phyloP scores from a whole-genome alignment of 2,888 invertebrate genomes.

The Phalera bucephala region DNA sequence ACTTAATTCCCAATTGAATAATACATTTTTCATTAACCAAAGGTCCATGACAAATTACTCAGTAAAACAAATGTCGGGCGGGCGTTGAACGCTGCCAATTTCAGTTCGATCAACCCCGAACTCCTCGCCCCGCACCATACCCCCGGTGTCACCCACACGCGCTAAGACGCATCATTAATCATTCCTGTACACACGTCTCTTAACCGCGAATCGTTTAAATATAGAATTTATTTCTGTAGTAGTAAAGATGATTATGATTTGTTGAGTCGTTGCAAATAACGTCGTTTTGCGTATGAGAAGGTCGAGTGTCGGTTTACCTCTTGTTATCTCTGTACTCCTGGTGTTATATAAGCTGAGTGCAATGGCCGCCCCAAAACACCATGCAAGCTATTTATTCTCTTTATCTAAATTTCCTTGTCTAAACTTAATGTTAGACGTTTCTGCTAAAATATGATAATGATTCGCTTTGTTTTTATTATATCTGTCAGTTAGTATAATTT shows the following conservation, averaged over 20 bases:
- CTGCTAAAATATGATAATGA: constrained; percentile 49
- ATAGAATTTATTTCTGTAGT: constrained; percentile 44
- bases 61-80: constrained; percentile 59
- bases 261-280: constrained; percentile 36
- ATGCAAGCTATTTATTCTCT: constrained; percentile 52
- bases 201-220: constrained; percentile 41
- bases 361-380: constrained; percentile 73
- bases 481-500: constrained; percentile 32
- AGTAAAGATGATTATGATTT: constrained; percentile 52
- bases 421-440: constrained; percentile 47
- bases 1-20: constrained; percentile 8
- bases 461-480: constrained; percentile 35
- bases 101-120: constrained; percentile 72
- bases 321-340: constrained; percentile 72
- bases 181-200: constrained; percentile 57
- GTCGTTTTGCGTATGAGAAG: constrained; percentile 30
- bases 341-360: constrained; percentile 78
- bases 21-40: constrained; percentile 37
- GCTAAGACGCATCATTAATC: constrained; percentile 71
- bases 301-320: constrained; percentile 56
- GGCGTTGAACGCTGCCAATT: constrained; percentile 71
- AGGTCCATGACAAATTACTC: constrained; percentile 52
- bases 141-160: constrained; percentile 47
- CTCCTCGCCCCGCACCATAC: constrained; percentile 34
- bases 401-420: constrained; percentile 47